Base-by-base conservation (phyloP, 2,113 vertebrate species). In the Oophaga pumilio region DNA sequence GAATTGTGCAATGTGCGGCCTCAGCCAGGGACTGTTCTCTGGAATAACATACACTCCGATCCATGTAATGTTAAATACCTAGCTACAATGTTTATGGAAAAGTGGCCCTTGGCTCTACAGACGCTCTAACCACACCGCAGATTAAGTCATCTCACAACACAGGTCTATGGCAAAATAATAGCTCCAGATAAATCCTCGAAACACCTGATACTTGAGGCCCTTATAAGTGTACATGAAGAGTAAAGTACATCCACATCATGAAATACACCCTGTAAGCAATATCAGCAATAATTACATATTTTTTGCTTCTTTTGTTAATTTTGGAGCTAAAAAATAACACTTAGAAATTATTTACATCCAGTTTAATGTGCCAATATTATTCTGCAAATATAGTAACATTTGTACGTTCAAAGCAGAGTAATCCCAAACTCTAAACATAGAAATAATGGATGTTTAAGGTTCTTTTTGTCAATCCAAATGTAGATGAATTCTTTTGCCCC, bases 31-130 rank as follows among this genome's bases (percentile, higher is more conserved):
- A 76, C 24, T 82, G 57, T 14, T 22, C 1, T 33, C 26, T 88
- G 89, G 87, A 83, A 24, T 3, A 88, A 89, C 88, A 90, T n/a
- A 85, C 66, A n/a, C 3, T 53, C 49, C 88, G 85, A 17, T 0
- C 64, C 89, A 84, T 69, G 85, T 89, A 89, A 89, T 74, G 73
- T 69, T 18, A 87, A 89, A 77, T 76, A 84, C n/a, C 62, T 26
- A 80, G 85, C 90, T 49, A 66, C 26, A 82, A 57, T 91, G 14
- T 89, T 90, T 85, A 56, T 22, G 24, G 77, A 89, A 87, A 92
- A 89, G 33, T 80, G 71, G 53, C 49, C 86, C 60, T 80, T 90
- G 66, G 60, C 86, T 84, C 73, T n/a, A 43, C 11, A 56, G 76
- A 66, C 73, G 26, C 74, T 85, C 43, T 56, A 89, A 50, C 24